Base-by-base conservation (phyloP, 2,113 vertebrate genomes). In the Thamnaconus septentrionalis region DNA sequence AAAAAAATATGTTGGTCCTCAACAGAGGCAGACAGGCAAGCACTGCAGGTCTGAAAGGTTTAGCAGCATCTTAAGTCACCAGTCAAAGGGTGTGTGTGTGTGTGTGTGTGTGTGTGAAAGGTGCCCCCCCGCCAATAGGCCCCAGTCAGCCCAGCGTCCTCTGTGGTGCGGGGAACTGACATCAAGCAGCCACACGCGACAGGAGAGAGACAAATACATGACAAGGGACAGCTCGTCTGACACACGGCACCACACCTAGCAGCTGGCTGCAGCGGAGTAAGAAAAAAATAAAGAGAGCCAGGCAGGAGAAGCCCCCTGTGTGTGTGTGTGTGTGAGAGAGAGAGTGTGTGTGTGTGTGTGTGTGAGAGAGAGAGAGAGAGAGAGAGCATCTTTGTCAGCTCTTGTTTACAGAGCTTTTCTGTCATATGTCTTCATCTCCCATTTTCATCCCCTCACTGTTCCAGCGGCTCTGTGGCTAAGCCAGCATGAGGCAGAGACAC, bases 381-480 rank as follows among this genome's bases (percentile, higher is more conserved):
- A 56, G 59, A 8, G 51, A 53, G 43, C 8, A 9, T 59, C n/a
- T 71, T 63, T 66, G 50, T 71, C 68, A 70, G 71, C 59, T 65
- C 75, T 79, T 85, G 83, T 90, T 90, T 81, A 78, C 76, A 81
- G 78, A 82, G 83, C 75, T 84, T 68, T 79, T 78, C 73, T 79
- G 75, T 81, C 80, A 71, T 71, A 84, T 61, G 81, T 87, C 84
- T 88, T 86, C 83, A 86, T 88, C 78, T 80, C 52, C 42, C 62
- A 75, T 79, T 76, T 85, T 64, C 82, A 83, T 87, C 83, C 82
- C 75, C 71, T 75, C 75, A 74, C 71, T 81, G 82, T 89, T 87
- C 75, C 78, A 31, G 64, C 63, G 67, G 79, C 82, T 84, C 77
- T 76, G 79, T 81, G 82, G 77, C 71, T 88, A 84, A 86, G 81